Evolutionary conservation across 2,113 vertebrate species (phyloP).

Genomic region (Elephas maximus): DNA sequence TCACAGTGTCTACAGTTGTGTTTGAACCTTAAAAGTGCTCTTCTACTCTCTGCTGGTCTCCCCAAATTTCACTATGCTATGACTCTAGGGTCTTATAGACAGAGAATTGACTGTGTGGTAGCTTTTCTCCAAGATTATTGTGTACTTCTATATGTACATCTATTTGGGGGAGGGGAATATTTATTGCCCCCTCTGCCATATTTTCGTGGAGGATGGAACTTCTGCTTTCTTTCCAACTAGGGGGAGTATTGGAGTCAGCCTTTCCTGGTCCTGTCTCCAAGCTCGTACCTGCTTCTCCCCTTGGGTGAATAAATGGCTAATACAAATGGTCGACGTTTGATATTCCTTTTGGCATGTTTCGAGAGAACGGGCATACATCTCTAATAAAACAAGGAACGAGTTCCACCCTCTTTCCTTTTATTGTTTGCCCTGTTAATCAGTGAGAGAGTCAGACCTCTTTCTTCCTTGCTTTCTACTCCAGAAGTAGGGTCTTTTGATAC

Average conservation of each 20-base stretch:
- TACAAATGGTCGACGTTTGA: neutral
- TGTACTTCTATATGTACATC: neutral
- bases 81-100: neutral
- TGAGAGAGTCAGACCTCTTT: neutral
- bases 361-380: neutral
- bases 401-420: neutral
- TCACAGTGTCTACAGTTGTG: neutral
- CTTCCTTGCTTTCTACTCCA: neutral
- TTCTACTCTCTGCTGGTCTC: neutral
- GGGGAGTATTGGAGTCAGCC: neutral
- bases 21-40: neutral
- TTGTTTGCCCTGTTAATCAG: neutral
- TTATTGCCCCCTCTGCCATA: neutral
- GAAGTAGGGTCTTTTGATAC: neutral
- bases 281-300: neutral
- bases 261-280: neutral
- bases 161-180: neutral
- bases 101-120: neutral
- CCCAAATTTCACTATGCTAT: neutral
- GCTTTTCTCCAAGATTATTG: neutral
- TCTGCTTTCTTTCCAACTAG: neutral
- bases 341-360: neutral
- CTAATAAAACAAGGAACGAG: neutral
- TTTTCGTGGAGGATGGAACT: conserved; percentile 2
- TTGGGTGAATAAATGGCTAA: neutral